Conservation (phyloP, 2,797 vertebrate species). For the Strix occidentalis region DNA sequence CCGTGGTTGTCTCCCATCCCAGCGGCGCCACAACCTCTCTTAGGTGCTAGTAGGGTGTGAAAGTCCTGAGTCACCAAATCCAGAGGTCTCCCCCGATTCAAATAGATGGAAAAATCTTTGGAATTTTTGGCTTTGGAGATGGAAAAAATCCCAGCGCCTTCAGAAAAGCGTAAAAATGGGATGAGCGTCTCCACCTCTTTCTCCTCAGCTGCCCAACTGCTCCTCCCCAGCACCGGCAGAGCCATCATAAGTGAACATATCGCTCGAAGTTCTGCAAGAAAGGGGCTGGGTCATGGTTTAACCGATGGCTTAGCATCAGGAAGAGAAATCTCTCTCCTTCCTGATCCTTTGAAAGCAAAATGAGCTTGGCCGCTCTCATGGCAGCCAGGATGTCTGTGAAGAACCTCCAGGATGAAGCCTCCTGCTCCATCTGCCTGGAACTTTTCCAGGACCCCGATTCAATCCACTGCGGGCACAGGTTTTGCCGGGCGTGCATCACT, state of each 20-base stretch:
- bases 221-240: background rate
- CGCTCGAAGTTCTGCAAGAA: background rate
- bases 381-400: background rate
- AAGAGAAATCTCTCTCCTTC: background rate
- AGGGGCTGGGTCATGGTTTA: background rate
- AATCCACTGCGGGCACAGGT: background rate
- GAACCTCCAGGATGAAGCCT: background rate
- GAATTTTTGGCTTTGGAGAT: background rate
- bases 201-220: background rate
- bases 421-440: background rate
- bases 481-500: background rate
- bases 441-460: background rate
- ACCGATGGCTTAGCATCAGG: background rate
- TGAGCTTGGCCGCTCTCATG: no score
- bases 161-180: background rate
- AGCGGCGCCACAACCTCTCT: background rate
- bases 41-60: background rate
- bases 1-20: background rate
- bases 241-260: background rate
- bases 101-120: background rate
- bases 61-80: background rate
- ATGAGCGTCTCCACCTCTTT: background rate
- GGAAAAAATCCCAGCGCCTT: background rate
- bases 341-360: background rate
- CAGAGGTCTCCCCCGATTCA: background rate